These are phyloP conservation scores for Nomada fabriciana DNA, from an alignment of 2,888 invertebrate genomes.

Conservation along the genomic window DNA sequence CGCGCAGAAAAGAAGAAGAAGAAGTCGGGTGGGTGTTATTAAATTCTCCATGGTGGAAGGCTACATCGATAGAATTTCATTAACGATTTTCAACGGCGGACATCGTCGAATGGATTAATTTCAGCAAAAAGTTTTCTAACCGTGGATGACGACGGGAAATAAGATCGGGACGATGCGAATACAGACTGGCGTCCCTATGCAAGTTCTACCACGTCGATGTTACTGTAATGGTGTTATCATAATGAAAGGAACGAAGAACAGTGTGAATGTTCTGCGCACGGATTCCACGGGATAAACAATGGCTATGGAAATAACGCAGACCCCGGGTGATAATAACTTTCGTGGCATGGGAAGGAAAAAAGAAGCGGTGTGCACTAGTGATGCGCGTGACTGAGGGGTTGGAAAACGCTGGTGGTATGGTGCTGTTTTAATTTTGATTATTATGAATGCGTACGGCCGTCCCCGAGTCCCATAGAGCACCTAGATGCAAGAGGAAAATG, in stretches of 20 bases:
- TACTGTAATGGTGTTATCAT: background rate
- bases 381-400: background rate
- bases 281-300: background rate
- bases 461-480: background rate
- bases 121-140: conserved; percentile 43
- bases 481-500: background rate
- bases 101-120: conserved; percentile 62
- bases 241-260: background rate
- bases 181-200: conserved; percentile 12
- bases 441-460: conserved; percentile 7
- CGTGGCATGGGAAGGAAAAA: background rate
- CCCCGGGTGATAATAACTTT: background rate
- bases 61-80: conserved; percentile 68
- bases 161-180: conserved; percentile 23
- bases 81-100: conserved; percentile 64
- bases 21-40: conserved; percentile 44
- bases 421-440: conserved; percentile 24
- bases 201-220: conserved; percentile 1
- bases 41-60: conserved; percentile 45
- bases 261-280: background rate
- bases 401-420: background rate
- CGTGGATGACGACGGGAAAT: background rate
- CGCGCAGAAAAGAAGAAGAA: background rate
- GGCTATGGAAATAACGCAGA: conserved; percentile 11
- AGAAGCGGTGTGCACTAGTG: background rate